phyloP scores from a whole-genome alignment of 1,140 invertebrate species.

The Platorchestia sp. region DNA sequence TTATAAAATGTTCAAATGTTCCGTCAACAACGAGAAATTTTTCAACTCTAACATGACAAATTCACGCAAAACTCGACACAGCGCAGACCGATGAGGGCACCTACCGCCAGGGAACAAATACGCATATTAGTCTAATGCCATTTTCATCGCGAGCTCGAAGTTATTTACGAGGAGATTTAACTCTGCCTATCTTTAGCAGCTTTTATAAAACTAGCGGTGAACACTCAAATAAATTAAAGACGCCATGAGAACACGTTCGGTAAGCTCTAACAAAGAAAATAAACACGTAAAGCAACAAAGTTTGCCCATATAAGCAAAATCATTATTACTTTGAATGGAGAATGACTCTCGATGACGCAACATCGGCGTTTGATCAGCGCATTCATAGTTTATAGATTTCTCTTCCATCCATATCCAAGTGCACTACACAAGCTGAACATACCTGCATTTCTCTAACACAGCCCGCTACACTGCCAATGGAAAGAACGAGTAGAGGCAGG shows the following conservation, averaged over 20 bases:
- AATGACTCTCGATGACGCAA: no score
- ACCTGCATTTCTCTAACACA: no score
- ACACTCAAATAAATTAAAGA: background rate
- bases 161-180: background rate
- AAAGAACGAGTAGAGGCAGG: background rate
- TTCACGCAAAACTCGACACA: background rate
- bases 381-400: no score
- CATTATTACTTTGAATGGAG: no score
- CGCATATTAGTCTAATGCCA: background rate
- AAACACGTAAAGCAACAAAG: no score
- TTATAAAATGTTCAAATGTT: background rate
- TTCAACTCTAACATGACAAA: background rate
- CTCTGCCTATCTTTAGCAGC: background rate
- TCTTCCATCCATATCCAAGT: no score
- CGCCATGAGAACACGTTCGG: background rate
- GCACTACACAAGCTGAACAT: no score
- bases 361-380: no score
- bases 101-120: background rate
- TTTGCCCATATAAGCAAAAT: no score
- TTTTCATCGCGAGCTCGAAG: background rate
- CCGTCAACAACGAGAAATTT: background rate
- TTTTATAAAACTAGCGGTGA: background rate
- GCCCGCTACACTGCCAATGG: no score
- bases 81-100: background rate
- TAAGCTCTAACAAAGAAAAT: background rate